Conservation (phyloP, 1,140 invertebrate species). For the Eumaeus atala region DNA sequence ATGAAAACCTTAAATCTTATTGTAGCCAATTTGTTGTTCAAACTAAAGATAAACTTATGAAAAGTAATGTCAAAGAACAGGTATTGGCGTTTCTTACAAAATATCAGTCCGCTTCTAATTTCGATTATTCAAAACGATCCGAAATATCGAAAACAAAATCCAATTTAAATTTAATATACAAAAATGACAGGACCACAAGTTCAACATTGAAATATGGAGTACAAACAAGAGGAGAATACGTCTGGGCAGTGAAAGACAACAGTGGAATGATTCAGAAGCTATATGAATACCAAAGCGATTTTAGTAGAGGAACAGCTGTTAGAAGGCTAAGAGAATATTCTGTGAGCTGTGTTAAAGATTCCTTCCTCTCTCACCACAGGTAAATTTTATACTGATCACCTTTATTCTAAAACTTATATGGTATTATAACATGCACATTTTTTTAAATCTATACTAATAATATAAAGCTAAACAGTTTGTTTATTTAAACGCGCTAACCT, state of each 20-base stretch:
- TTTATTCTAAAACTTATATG: no score
- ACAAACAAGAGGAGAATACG: slow-evolving; percentile 45
- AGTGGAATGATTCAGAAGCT: slow-evolving; percentile 58
- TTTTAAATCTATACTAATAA: no score
- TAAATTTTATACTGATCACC: slow-evolving; percentile 20
- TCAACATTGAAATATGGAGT: slow-evolving; percentile 33
- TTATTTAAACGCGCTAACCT: no score
- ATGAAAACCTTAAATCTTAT: slow-evolving; percentile 46
- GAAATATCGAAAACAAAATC: background rate
- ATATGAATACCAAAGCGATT: slow-evolving; percentile 49
- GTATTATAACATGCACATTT: no score
- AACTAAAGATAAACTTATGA: slow-evolving; percentile 46
- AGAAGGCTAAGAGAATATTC: slow-evolving; percentile 57
- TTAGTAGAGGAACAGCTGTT: slow-evolving; percentile 43
- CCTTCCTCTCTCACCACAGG: slow-evolving; percentile 45
- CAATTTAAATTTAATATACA: slow-evolving; percentile 11
- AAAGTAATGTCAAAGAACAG: slow-evolving; percentile 43
- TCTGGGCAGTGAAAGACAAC: slow-evolving; percentile 61
- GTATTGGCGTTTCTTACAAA: slow-evolving; percentile 44
- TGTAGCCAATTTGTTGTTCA: slow-evolving; percentile 50
- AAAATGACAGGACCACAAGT: slow-evolving; percentile 22
- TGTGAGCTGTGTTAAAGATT: slow-evolving; percentile 57
- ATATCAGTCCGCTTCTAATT: slow-evolving; percentile 11
- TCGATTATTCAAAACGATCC: slow-evolving; percentile 6
- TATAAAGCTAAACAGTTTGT: no score